phyloP scores from a whole-genome alignment of 2,797 vertebrate species.

The Potorous gilbertii region DNA sequence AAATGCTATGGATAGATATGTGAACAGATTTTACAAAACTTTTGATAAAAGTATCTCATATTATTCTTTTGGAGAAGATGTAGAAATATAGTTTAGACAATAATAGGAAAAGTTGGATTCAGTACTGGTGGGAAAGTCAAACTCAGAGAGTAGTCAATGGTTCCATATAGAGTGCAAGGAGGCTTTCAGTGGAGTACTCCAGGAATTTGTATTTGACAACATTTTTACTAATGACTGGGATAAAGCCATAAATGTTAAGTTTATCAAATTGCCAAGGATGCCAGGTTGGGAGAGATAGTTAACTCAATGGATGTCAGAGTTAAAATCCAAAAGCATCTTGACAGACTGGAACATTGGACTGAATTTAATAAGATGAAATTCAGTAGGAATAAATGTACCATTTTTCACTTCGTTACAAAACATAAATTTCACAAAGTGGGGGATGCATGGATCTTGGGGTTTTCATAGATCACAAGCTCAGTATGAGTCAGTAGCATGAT shows the following conservation, averaged over 20 bases:
- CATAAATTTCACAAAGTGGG: neutral
- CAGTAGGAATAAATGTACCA: neutral
- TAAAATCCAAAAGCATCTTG: neutral
- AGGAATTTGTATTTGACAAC: neutral
- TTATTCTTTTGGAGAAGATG: neutral
- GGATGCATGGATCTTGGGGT: neutral
- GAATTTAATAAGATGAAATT: neutral
- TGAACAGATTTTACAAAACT: neutral
- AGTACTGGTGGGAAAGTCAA: neutral
- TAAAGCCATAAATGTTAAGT: neutral
- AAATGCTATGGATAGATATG: neutral
- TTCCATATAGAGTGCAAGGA: neutral
- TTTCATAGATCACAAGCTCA: neutral
- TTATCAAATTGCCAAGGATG: neutral
- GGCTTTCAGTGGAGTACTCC: neutral
- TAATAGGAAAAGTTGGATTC: neutral
- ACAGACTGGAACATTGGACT: neutral
- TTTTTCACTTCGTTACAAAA: neutral
- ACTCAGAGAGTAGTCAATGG: neutral
- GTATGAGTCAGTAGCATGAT: neutral
- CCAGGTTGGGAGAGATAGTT: neutral
- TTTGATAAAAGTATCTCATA: neutral
- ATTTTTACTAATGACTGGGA: neutral
- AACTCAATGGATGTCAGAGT: neutral
- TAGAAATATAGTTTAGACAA: neutral